Evolutionary conservation across 2,797 vertebrate genomes (phyloP).

Genomic region (Macroramphosus scolopax): DNA sequence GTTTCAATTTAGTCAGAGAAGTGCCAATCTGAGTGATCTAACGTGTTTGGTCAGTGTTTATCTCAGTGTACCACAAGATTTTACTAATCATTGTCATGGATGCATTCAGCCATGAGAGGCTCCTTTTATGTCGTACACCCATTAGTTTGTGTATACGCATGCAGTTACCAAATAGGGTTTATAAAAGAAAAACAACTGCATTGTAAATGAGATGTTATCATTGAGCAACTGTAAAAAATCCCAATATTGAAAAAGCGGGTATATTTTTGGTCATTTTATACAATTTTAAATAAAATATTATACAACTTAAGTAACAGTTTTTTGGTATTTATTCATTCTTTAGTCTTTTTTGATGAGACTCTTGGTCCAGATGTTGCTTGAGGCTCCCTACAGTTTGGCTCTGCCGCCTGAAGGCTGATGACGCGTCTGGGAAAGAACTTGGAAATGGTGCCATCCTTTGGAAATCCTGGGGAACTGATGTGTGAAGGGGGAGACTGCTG

Average conservation of each 20-base stretch:
- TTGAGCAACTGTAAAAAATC: conserved; percentile 2
- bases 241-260: no score
- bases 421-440: conserved; percentile 8
- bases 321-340: neutral
- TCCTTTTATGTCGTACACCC: conserved; percentile 19
- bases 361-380: no score
- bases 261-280: no score
- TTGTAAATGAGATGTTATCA: conserved; percentile 25
- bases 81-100: conserved; percentile 22
- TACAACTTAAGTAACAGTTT: no score
- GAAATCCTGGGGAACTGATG: conserved; percentile 37
- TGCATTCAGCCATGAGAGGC: conserved; percentile 38
- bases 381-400: no score
- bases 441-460: conserved; percentile 67
- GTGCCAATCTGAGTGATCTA: conserved; percentile 49
- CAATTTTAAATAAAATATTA: no score
- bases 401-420: neutral
- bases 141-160: conserved; percentile 53
- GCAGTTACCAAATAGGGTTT: conserved; percentile 65
- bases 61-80: conserved; percentile 1
- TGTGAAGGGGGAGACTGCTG: conserved; percentile 10
- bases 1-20: conserved; percentile 29
- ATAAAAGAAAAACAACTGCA: conserved; percentile 66
- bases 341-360: neutral
- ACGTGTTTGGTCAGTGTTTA: conserved; percentile 19